Conservation (phyloP, 2,797 vertebrate genomes). For the Chiloscyllium punctatum region DNA sequence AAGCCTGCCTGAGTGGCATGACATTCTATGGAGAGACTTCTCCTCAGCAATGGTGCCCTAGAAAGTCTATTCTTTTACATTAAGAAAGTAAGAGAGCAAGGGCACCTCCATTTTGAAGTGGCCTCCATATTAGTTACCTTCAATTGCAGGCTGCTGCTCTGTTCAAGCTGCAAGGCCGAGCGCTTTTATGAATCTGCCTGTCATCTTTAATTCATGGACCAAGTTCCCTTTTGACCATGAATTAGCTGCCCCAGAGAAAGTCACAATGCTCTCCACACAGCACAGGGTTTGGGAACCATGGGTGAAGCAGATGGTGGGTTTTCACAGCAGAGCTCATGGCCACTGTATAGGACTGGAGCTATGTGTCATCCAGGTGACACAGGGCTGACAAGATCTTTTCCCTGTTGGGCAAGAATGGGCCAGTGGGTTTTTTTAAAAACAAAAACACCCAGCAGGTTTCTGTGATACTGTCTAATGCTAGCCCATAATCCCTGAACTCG, state of each 20-base stretch:
- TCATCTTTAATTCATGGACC: not conserved
- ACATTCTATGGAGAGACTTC: not conserved
- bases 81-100: not conserved
- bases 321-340: not conserved
- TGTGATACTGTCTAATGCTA: not conserved
- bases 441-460: not conserved
- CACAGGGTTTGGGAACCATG: not conserved
- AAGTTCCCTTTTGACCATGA: not conserved
- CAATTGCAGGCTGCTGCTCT: not conserved
- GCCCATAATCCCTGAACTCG: not conserved
- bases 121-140: not conserved
- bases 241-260: not conserved
- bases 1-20: not conserved
- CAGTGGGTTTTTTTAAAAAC: not conserved
- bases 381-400: not conserved
- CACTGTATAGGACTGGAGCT: too few relatives aligned
- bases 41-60: not conserved
- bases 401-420: not conserved
- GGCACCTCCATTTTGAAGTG: not conserved
- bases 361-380: not conserved
- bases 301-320: not conserved
- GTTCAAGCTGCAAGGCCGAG: not conserved
- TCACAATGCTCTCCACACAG: too few relatives aligned
- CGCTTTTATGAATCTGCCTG: not conserved
- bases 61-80: not conserved